Base-by-base conservation (phyloP, 2,888 invertebrate species). In the Dione vanillae region DNA sequence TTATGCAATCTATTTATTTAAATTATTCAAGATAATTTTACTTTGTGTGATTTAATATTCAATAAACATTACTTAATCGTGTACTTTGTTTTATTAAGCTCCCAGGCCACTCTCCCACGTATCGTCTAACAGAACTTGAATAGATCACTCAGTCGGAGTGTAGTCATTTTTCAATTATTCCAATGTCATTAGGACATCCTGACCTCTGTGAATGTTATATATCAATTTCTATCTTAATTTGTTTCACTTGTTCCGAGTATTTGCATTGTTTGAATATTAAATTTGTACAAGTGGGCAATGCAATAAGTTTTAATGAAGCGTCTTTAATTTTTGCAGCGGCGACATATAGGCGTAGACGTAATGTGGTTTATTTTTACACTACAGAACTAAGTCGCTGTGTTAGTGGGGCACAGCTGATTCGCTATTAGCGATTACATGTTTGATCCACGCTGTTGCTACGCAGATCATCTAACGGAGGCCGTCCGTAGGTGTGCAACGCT, bases 161-260 rank as follows among this genome's bases (percentile, higher is more conserved):
- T 88, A 87, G 89, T 89, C 84, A 90, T 91, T 89, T 90, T 90
- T 86, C 90, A 92, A 91, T 91, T 88, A 89, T 82, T 82, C 78
- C 90, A 92, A 91, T 90, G 91, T 89, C 91, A 89, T 83, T 83
- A 85, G 91, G 88, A 87, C 90, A 83, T 74, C 67, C 69, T 83
- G 90, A 86, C 87, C 89, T 89, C 85, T 83, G 81, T 80, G 79
- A 80, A 75, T 80, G 43, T 45, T 47, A n/a, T 19, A 58, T 20
- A 77, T 73, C 68, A 64, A 70, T 69, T 45, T 16, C 27, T 61
- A 43, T n/a, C 45, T 45, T 45, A 45, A 45, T 61, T 45, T 43
- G 27, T 61, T 45, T 61, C n/a, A 61, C 45, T 61, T 61, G n/a
- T n/a, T 45, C 10, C 8, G 10, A 59, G 20, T 43, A n/a, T n/a